Evolutionary conservation across 2,888 invertebrate species (phyloP), one percentile per base, ranked within the genome.

Genomic region (Iselma pallidipennis): DNA sequence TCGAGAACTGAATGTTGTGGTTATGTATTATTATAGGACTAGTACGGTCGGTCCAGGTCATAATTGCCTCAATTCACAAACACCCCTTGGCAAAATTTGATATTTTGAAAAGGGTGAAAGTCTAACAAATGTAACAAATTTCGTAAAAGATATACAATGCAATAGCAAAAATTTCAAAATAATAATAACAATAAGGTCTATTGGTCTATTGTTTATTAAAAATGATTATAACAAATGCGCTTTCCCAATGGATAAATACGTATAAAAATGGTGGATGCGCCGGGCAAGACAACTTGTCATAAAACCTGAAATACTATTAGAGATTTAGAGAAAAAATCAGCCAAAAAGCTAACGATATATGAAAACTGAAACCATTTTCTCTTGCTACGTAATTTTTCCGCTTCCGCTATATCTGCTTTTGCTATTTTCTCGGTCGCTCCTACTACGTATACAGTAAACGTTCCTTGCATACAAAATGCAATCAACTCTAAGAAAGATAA

Each of bases 51-150:
- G n/a, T n/a, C 21, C 23, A 45, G 23, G 45, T 45, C n/a, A 45
- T 45, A 45, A 45, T 45, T 45, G 45, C 23, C 45, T n/a, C 45
- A 45, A 45, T 45, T 45, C 45, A 45, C 21, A 45, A 45, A 45
- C 45, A 45, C 45, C 45, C 45, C n/a, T 19, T 23, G 6, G 45
- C 23, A 45, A 21, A 45, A 45, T n/a, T 21, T 23, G 45, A 45
- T 45, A 45, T 45, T 45, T 45, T 5, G 10, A 45, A 1, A 1
- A n/a, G 23, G 45, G 21, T n/a, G n/a, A n/a, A n/a, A n/a, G n/a
- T n/a, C n/a, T n/a, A n/a, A n/a, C n/a, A 9, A 16, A 42, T 12
- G 9, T n/a, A 23, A 45, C 23, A 21, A 45, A 45, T 45, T 23
- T 3, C 1, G 23, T 12, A n/a, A 23, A 45, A 12, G 19, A 45